Percentiles rank a stretch among this genome's conserved stretches.
Conservation (phyloP, 1,140 invertebrate genomes). For the Atta cephalotes region DNA sequence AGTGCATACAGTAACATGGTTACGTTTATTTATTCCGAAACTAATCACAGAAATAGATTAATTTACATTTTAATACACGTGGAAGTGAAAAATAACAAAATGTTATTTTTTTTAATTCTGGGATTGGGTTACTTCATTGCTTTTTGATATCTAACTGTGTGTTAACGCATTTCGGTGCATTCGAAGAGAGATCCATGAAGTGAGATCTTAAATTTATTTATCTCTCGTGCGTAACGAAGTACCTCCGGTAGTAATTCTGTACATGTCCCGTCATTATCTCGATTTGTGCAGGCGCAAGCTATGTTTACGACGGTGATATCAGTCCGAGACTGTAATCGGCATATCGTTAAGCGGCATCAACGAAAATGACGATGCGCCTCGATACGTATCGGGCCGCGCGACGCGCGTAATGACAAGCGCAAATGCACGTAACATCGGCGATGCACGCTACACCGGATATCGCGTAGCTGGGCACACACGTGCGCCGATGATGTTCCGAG, state of each 20-base stretch:
- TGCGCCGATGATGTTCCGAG: constrained; percentile 81
- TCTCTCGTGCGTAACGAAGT: neutral
- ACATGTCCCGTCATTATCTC: neutral
- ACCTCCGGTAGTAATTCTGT: neutral
- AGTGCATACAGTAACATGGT: too few species aligned
- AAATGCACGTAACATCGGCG: constrained; percentile 72
- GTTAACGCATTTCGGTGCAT: neutral
- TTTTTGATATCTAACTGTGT: too few species aligned
- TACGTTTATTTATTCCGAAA: too few species aligned
- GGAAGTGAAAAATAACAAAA: too few species aligned
- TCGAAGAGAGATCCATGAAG: neutral
- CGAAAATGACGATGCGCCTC: constrained; percentile 16
- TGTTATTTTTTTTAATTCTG: too few species aligned
- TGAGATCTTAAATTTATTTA: neutral
- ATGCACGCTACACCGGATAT: constrained; percentile 69
- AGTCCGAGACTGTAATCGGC: constrained; percentile 38
- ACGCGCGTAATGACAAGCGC: constrained; percentile 80
- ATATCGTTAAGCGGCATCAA: constrained; percentile 40
- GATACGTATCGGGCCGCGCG: constrained; percentile 60
- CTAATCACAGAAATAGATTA: too few species aligned
- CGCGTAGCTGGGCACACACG: constrained; percentile 77
- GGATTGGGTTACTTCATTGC: too few species aligned
- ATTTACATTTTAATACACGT: too few species aligned
- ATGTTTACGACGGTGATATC: constrained; percentile 31
- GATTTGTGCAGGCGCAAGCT: neutral